Evolutionary conservation across 2,888 invertebrate species (phyloP).

Genomic region (Girardia tigrina): DNA sequence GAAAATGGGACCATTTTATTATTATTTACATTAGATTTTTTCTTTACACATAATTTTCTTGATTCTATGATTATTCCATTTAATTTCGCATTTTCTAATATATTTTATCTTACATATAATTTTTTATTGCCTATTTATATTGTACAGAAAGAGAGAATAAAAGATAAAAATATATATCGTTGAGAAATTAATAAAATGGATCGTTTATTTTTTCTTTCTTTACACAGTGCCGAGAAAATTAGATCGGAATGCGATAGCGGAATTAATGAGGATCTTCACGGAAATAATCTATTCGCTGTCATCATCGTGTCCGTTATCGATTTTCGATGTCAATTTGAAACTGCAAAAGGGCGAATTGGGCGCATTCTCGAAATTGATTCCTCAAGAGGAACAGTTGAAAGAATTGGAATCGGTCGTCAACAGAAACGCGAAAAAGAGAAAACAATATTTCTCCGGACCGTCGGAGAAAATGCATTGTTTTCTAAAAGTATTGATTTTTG

Average conservation of each 20-base stretch:
- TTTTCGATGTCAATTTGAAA: slow-evolving; percentile 10
- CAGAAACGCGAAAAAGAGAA: background rate
- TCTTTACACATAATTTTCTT: no score
- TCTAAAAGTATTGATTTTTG: background rate
- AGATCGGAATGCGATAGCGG: background rate
- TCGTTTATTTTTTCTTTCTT: no score
- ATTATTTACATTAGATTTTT: no score
- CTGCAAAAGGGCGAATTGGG: background rate
- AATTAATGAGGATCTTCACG: background rate
- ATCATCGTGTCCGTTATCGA: background rate
- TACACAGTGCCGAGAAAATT: slow-evolving; percentile 17
- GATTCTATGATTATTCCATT: no score
- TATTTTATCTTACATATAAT: no score
- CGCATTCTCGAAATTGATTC: background rate
- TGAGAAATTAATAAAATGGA: no score
- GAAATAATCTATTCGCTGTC: background rate
- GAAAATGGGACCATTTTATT: no score
- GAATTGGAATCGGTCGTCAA: background rate
- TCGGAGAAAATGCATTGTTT: background rate
- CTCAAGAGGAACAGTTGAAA: background rate
- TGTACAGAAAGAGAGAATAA: no score
- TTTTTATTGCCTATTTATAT: no score
- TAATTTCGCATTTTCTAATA: no score
- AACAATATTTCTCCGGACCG: background rate
- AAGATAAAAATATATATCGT: no score